phyloP scores from a whole-genome alignment of 2,113 vertebrate species.

The Pithys albifrons region DNA sequence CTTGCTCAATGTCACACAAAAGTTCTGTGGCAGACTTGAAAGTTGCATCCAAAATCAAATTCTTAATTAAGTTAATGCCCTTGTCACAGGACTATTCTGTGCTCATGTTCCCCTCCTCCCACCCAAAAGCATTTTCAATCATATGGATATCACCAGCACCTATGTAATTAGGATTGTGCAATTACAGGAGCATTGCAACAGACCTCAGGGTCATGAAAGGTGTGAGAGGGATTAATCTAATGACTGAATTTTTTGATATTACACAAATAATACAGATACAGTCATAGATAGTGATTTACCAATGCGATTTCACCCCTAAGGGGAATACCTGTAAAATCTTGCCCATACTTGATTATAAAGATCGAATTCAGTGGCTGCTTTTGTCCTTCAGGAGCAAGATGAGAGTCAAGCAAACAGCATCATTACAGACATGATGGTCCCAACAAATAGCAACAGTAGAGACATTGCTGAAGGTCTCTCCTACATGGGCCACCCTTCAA shows the following conservation, averaged over 20 bases:
- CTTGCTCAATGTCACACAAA: not conserved
- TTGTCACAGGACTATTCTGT: not conserved
- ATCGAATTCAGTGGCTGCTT: not conserved
- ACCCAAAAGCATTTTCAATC: not conserved
- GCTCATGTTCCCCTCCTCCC: not conserved
- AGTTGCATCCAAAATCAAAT: not conserved
- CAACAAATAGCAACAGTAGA: not conserved
- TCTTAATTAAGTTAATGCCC: not conserved
- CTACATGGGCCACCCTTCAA: not conserved
- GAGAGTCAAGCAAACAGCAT: not conserved
- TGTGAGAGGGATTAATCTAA: constrained; percentile 14
- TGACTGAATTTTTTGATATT: not conserved
- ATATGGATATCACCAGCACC: constrained; percentile 7
- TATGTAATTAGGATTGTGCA: constrained; percentile 29
- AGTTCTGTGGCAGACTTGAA: not conserved
- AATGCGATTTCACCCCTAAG: not conserved
- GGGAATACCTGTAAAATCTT: constrained; percentile 17
- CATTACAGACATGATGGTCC: not conserved
- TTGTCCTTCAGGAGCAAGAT: not conserved
- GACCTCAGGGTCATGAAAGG: constrained; percentile 12
- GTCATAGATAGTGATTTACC: constrained; percentile 13
- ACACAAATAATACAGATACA: not conserved
- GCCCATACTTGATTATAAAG: not conserved
- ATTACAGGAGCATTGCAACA: constrained; percentile 28
- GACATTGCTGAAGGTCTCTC: not conserved